Conservation (phyloP, 2,113 vertebrate species). For the Lichenostomus cassidix region DNA sequence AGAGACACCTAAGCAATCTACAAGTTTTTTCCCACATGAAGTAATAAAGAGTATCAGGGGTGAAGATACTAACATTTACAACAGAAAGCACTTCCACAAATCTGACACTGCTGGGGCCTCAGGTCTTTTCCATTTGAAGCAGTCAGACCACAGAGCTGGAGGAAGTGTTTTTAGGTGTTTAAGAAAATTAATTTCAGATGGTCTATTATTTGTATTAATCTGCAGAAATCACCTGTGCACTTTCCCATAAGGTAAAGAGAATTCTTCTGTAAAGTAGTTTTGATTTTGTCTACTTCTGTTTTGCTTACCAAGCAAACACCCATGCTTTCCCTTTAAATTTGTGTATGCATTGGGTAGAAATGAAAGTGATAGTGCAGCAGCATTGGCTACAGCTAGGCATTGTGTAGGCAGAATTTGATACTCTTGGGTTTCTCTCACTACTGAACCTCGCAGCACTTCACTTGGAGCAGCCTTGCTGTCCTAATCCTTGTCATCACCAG, state of each 20-base stretch:
- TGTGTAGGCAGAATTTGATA: slow-evolving; percentile 66
- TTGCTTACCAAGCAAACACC: not conserved
- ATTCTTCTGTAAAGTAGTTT: not conserved
- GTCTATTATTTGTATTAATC: not conserved
- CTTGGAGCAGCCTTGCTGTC: not conserved
- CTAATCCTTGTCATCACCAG: not conserved
- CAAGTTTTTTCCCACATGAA: not conserved
- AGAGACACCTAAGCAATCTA: not conserved
- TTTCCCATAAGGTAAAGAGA: not conserved
- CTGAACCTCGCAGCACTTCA: slow-evolving; percentile 17
- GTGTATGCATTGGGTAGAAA: slow-evolving; percentile 27
- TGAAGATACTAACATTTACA: not conserved
- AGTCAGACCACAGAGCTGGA: not conserved
- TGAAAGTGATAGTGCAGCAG: slow-evolving; percentile 65
- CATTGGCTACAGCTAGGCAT: slow-evolving; percentile 32
- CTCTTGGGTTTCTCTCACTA: slow-evolving; percentile 26
- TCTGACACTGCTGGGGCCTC: not conserved
- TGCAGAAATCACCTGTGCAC: not conserved
- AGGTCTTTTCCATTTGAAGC: not conserved
- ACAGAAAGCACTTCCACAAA: not conserved
- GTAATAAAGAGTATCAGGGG: not conserved
- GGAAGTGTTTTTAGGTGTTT: not conserved
- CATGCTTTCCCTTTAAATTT: slow-evolving; percentile 20
- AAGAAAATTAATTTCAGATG: not conserved
- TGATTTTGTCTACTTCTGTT: not conserved